phyloP scores from a whole-genome alignment of 2,113 vertebrate species.

The Forbesichthys agassizii region DNA sequence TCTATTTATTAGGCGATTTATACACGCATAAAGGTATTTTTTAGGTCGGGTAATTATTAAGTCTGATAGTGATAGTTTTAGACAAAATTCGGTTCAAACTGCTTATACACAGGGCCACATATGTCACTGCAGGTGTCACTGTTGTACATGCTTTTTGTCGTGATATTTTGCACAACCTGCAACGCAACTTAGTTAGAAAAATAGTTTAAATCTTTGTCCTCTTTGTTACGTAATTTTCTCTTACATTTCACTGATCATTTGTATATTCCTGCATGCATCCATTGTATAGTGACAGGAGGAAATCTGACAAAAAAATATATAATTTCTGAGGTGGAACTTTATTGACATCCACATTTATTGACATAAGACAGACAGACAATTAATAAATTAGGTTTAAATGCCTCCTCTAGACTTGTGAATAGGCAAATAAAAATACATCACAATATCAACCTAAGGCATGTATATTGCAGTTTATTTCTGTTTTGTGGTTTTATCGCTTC shows the following conservation, averaged over 20 bases:
- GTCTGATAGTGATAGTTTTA: no score
- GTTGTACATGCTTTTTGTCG: slow-evolving; percentile 42
- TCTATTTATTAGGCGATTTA: neutral
- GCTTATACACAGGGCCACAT: neutral
- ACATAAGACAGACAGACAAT: slow-evolving; percentile 39
- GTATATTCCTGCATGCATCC: neutral
- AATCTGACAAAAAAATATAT: slow-evolving; percentile 5
- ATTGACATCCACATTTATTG: slow-evolving; percentile 71
- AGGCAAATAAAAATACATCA: slow-evolving; percentile 60
- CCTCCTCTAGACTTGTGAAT: slow-evolving; percentile 63
- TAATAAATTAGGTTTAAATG: slow-evolving; percentile 76
- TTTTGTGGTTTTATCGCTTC: slow-evolving; percentile 53
- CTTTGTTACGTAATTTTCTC: neutral
- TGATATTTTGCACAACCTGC: neutral
- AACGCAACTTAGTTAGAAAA: neutral
- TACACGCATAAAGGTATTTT: neutral
- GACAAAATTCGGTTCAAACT: neutral
- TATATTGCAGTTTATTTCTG: slow-evolving; percentile 77
- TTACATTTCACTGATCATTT: neutral
- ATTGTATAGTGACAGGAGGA: slow-evolving; percentile 12
- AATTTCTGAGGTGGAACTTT: slow-evolving; percentile 68
- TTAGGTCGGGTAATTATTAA: no score
- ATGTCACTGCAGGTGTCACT: slow-evolving; percentile 68
- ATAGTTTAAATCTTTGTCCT: no score
- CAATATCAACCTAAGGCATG: slow-evolving; percentile 79